Base-by-base conservation (phyloP, 2,113 vertebrate genomes). In the Gorilla gorilla region DNA sequence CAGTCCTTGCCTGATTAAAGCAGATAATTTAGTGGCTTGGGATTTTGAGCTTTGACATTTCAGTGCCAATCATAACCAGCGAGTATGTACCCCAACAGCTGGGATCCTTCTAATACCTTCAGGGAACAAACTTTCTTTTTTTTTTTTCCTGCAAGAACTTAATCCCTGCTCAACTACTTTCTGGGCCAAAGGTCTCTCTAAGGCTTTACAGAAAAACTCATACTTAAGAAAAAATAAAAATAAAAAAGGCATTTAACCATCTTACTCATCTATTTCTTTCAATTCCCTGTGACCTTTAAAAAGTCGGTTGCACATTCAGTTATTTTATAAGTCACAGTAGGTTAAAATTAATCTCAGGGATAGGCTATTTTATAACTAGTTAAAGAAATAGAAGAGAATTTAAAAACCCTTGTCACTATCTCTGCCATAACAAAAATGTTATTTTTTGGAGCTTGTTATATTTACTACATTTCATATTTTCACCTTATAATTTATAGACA, bases 121-220 rank as follows among this genome's bases (percentile, higher is more conserved):
- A 96, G 76, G 90, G 92, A 96, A 95, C 87, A 97, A 92, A 96
- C 80, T 84, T 82, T 93, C 95, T 88, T 55, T 72, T 38, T 55
- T 72, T 38, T 40, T 52, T 82, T 40, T 10, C 20, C 70, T 68
- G 75, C 18, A 97, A 93, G 92, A 96, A 96, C 76, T 96, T 98
- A 98, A 97, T 97, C 79, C 94, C 45, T 90, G 93, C 84, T 98
- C 97, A 97, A 96, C 92, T 92, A 76, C 86, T 97, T 96, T 98
- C 93, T 97, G 50, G 93, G 86, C 92, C 93, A 98, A 97, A 98
- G 89, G 80, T 97, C 97, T 97, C 90, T 90, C 70, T 72, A 81
- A 94, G 72, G 83, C 79, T 96, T 98, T 97, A 88, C 20, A 96
- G 96, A 96, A 98, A 98, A 98, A 94, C 57, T 75, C 50, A 87